Base-by-base conservation (phyloP, 2,113 vertebrate genomes). In the Cettia cetti region DNA sequence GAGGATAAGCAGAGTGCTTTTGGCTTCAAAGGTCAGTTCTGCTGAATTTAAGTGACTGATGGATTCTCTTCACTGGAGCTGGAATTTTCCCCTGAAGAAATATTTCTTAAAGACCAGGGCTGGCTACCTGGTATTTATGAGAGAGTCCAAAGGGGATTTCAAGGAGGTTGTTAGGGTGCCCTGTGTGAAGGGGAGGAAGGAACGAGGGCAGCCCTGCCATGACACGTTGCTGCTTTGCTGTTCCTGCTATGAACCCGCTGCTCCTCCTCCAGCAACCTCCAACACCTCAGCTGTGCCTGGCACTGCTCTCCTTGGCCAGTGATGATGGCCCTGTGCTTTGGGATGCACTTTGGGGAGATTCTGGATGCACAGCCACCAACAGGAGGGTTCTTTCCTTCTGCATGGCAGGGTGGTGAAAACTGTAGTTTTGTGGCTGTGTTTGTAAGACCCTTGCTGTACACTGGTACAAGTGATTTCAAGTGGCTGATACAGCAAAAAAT, bases 11-110 rank as follows among this genome's bases (percentile, higher is more conserved):
- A 42, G 44, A 84, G 31, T 0, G 33, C 49, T 92, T 90, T 33
- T 87, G 61, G 45, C 65, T 91, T 77, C 74, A 90, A 76, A 93
- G 82, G 84, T 91, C 78, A 93, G 49, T 42, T 49, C 52, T 64
- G 65, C 80, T 95, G 81, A 92, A 91, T 94, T 78, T 68, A 78
- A 91, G 82, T 94, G 86, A 92, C 77, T 87, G 85, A 90, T 94
- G 64, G 75, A 70, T 91, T 94, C 60, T 89, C 57, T 93, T 85
- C 71, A 86, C 66, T 64, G 63, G 39, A 87, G 82, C 74, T 86
- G 61, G 56, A 89, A 89, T 95, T 93, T 94, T 94, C 56, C 78
- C 87, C 74, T 71, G 70, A 92, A 91, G 91, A 92, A 94, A 85
- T 86, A 81, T 40, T 76, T 96, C 75, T 66, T 78, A 60, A 79